These are phyloP conservation scores for Alcedo atthis DNA, from an alignment of 2,797 vertebrate genomes.

Conservation along the genomic window DNA sequence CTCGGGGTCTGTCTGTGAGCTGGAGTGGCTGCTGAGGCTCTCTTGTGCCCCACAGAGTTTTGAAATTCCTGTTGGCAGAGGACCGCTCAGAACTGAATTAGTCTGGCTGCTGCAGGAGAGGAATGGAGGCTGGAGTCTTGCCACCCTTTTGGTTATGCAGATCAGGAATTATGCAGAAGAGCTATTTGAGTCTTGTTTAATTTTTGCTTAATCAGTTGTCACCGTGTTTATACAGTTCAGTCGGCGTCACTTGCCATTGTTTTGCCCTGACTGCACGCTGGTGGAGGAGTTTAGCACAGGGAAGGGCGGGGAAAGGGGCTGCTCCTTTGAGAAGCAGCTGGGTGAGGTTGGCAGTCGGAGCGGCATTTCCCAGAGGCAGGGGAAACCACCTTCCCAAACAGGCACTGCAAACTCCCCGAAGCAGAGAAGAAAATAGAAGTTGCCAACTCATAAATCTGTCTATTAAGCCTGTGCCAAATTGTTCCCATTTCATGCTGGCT, in stretches of 20 bases:
- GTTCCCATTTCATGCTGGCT: not conserved
- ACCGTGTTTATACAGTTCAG: slow-evolving; percentile 64
- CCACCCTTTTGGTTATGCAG: slow-evolving; percentile 68
- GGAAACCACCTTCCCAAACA: not conserved
- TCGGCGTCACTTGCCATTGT: slow-evolving; percentile 58
- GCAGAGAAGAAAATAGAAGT: not conserved
- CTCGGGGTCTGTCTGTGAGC: not conserved
- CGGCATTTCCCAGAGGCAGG: not conserved
- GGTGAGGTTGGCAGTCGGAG: not conserved
- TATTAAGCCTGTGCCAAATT: not conserved
- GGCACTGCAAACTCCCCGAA: not conserved
- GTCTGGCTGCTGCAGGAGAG: slow-evolving; percentile 45
- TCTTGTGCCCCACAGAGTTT: not conserved
- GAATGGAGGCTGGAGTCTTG: slow-evolving; percentile 44
- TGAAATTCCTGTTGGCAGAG: slow-evolving; percentile 24
- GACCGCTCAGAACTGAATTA: not conserved
- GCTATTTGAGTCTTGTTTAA: slow-evolving; percentile 67
- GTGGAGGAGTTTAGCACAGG: slow-evolving; percentile 26
- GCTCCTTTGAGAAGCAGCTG: not conserved
- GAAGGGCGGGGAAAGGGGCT: slow-evolving; percentile 9
- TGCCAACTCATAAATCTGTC: not conserved
- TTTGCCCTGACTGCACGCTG: not conserved
- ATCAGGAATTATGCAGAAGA: slow-evolving; percentile 68
- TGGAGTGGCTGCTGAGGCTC: not conserved
- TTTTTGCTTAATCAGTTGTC: slow-evolving; percentile 73